Base-by-base conservation (phyloP, 2,797 vertebrate species). In the Xiphorhynchus erythropygius region DNA sequence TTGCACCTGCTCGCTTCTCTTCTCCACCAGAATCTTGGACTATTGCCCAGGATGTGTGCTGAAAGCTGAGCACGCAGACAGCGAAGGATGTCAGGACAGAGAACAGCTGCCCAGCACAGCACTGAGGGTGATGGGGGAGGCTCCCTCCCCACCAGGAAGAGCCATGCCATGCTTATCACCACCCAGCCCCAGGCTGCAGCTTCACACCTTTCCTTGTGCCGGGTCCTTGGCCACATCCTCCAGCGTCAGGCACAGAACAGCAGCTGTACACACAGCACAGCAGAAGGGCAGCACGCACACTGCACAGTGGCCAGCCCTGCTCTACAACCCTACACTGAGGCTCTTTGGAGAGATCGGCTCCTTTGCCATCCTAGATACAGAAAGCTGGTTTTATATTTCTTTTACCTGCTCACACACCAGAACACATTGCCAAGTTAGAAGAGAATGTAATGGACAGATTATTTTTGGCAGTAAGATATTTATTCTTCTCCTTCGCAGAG, bases 21-120 rank as follows among this genome's bases (percentile, higher is more conserved):
- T 56, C 57, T 64, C 28, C 3, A 4, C 17, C 76, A 82, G 37
- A 49, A 47, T 18, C 19, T 41, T 74, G 18, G 49, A 59, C 30
- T 41, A 2, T 4, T 59, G 44, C 2, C 1, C 35, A n/a, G 1
- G 11, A 5, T 18, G 22, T 18, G 27, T 37, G 37, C 65, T 15
- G 8, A 52, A 64, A 46, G 56, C 56, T 35, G 68, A 75, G 75
- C 52, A 65, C 16, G 35, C 2, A 12, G 41, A 35, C 42, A 57
- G 53, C 32, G 23, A 46, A 59, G 44, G 49, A 63, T 24, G 37
- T 44, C 1, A 10, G 33, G 11, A n/a, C 35, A 7, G 6, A 33
- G 18, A 60, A 33, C 15, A 57, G 60, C 13, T 53, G 59, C n/a
- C 23, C 41, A 41, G 24, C 18, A 18, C 5, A 17, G 42, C 0